Evolutionary conservation across 2,888 invertebrate species (phyloP).

Genomic region (Octonoba sinensis): DNA sequence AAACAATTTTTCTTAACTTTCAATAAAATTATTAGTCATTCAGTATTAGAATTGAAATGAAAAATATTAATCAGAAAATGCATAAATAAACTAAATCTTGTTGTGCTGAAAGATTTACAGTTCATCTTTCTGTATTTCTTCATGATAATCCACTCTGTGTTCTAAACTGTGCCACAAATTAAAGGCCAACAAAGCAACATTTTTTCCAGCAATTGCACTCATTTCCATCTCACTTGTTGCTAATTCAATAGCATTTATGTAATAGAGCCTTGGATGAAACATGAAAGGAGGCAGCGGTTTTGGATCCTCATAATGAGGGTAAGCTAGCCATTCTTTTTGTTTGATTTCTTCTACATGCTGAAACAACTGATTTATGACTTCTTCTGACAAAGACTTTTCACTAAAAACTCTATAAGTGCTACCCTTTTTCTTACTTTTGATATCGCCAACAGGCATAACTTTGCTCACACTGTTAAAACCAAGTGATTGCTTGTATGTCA

Average conservation of each 20-base stretch:
- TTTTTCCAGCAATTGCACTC: constrained; percentile 76
- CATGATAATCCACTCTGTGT: constrained; percentile 33
- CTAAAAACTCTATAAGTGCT: constrained; percentile 77
- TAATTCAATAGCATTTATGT: constrained; percentile 78
- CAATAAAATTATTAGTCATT: too few relatives aligned
- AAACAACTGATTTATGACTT: constrained; percentile 74
- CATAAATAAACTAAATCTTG: too few relatives aligned
- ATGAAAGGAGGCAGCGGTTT: constrained; percentile 73
- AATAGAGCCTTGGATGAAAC: constrained; percentile 74
- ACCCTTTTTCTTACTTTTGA: constrained; percentile 66
- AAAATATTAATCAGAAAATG: too few relatives aligned
- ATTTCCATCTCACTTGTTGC: constrained; percentile 80
- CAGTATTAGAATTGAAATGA: too few relatives aligned
- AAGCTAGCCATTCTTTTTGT: constrained; percentile 75
- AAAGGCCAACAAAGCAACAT: constrained; percentile 76
- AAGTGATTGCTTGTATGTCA: constrained; percentile 73
- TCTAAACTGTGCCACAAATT: constrained; percentile 67
- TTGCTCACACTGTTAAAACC: constrained; percentile 73
- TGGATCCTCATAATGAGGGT: constrained; percentile 74
- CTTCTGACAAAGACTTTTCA: constrained; percentile 71
- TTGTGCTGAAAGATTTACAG: constrained; percentile 6
- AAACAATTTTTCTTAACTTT: too few relatives aligned
- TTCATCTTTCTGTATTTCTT: constrained; percentile 34
- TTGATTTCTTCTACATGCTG: constrained; percentile 69
- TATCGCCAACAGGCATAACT: constrained; percentile 26